Base-by-base conservation (phyloP, 2,888 invertebrate species). In the Cabera pusaria region DNA sequence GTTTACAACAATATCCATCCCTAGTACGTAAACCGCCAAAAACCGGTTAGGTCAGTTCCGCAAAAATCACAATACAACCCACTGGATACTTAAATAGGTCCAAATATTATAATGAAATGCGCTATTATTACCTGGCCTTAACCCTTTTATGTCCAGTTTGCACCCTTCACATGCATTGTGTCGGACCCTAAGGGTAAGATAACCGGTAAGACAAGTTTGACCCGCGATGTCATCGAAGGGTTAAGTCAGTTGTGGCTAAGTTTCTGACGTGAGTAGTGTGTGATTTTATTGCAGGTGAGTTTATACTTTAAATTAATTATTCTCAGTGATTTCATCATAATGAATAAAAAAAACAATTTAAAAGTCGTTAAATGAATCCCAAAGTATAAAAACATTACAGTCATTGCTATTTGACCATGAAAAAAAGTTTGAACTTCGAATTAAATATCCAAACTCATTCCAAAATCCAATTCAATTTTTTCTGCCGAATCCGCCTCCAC, bases 41-140 rank as follows among this genome's bases (percentile, higher is more conserved):
- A 88, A 88, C 88, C 84, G 84, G 88, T 88, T 70, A 83, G 86
- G 88, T 87, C 88, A 88, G 83, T 87, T 85, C 67, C 59, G 74
- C 72, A 77, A 46, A 43, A 72, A 75, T 73, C 71, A 86, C 86
- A 87, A 87, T 80, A 75, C 58, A 44, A 73, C 78, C 80, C 83
- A 77, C 64, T 81, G 84, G 87, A 83, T 87, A 88, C 84, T 87
- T 83, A 88, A 88, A 87, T 87, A 86, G 86, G 86, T 86, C 87
- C 86, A 86, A 86, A 86, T 74, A 86, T 84, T 80, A 86, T 83
- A 86, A 85, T 85, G 71, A 63, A 69, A 67, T 71, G 60, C 68
- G 64, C 65, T 81, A 84, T 85, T 85, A 80, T 76, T 73, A 69
- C 56, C 64, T 56, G 58, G 59, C 28, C 20, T 64, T 63, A 63